phyloP scores from a whole-genome alignment of 2,113 vertebrate species.

The Bostrychus sinensis region DNA sequence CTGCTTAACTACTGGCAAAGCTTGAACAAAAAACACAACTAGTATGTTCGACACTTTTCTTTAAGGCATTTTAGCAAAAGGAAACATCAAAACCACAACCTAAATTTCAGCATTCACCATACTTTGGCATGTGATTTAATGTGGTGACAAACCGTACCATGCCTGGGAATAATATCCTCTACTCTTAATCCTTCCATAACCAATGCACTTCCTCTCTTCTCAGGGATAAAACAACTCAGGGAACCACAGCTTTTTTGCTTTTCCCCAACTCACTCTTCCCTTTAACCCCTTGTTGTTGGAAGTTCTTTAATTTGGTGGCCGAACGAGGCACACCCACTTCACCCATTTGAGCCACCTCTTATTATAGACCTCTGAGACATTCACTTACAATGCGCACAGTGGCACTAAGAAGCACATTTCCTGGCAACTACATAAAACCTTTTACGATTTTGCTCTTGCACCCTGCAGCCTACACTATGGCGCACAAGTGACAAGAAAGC shows the following conservation, averaged over 20 bases:
- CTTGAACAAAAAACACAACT: not conserved
- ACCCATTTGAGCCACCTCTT: constrained; percentile 70
- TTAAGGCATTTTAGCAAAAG: constrained; percentile 23
- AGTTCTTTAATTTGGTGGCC: constrained; percentile 78
- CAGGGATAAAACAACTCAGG: constrained; percentile 48
- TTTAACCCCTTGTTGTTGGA: constrained; percentile 60
- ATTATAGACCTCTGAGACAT: constrained; percentile 75
- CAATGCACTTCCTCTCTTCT: constrained; percentile 52
- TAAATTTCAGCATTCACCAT: constrained; percentile 29
- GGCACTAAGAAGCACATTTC: constrained; percentile 46
- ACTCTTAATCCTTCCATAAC: constrained; percentile 31
- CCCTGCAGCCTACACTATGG: constrained; percentile 26
- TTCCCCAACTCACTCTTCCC: constrained; percentile 57
- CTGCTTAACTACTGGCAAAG: constrained; percentile 1
- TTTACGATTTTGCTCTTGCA: constrained; percentile 53
- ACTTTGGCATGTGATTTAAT: constrained; percentile 18
- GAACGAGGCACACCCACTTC: constrained; percentile 66
- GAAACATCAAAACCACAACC: constrained; percentile 38
- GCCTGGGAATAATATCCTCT: constrained; percentile 15
- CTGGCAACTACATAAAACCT: constrained; percentile 59
- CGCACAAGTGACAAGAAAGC: constrained; percentile 30
- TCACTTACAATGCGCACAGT: constrained; percentile 58
- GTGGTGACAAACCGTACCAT: constrained; percentile 21
- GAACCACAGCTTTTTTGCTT: constrained; percentile 46
- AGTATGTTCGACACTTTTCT: constrained; percentile 9